Percentiles rank a stretch among this genome's conserved stretches.
Conservation (phyloP, 2,113 vertebrate genomes). For the Pristiophorus japonicus region DNA sequence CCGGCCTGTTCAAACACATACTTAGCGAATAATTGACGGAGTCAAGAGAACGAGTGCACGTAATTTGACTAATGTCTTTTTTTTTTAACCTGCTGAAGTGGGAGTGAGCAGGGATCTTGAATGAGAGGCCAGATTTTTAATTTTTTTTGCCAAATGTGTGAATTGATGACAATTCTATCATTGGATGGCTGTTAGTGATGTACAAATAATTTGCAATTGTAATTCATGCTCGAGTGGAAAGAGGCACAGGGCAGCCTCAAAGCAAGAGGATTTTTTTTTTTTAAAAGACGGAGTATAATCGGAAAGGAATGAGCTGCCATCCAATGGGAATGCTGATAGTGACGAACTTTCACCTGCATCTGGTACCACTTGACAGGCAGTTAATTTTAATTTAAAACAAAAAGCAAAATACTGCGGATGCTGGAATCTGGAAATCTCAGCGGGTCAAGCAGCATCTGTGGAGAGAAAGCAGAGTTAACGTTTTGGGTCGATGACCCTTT, state of each 20-base stretch:
- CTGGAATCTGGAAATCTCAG: no score
- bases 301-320: constrained; percentile 39
- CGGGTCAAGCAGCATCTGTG: no score
- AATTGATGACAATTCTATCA: constrained; percentile 53
- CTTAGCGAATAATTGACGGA: constrained; percentile 66
- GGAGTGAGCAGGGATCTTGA: constrained; percentile 55
- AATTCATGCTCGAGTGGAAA: constrained; percentile 43
- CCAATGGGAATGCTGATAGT: constrained; percentile 42
- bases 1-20: constrained; percentile 60
- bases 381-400: constrained; percentile 61
- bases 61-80: constrained; percentile 54
- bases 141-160: constrained; percentile 12
- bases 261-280: neutral
- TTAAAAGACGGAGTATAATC: neutral
- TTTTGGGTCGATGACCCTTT: no score
- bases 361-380: constrained; percentile 52
- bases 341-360: constrained; percentile 51
- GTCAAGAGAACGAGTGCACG: constrained; percentile 61
- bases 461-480: no score
- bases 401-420: no score
- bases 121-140: constrained; percentile 55
- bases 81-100: constrained; percentile 60
- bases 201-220: constrained; percentile 56
- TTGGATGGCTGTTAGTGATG: constrained; percentile 36
- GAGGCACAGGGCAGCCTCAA: neutral